Percentiles rank a stretch among this genome's conserved stretches.
These are phyloP conservation scores for Dioctria rufipes DNA, from an alignment of 2,888 invertebrate species.

Conservation along the genomic window DNA sequence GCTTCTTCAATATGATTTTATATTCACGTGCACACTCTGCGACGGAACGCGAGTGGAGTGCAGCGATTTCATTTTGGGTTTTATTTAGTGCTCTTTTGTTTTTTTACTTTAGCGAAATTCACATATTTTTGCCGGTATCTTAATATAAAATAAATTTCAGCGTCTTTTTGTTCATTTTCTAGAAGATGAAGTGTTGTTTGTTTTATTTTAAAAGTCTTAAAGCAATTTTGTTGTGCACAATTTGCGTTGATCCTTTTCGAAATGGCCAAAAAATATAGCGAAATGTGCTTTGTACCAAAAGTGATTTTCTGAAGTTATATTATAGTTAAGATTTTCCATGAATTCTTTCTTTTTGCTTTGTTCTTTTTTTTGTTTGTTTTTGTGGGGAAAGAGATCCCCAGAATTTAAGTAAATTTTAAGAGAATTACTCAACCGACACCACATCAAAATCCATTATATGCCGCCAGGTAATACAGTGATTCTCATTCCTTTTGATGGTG, in stretches of 20 bases:
- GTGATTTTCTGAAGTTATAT: conserved; percentile 7
- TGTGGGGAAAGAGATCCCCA: background rate
- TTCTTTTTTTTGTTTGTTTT: too few relatives aligned
- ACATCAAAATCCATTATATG: conserved; percentile 47
- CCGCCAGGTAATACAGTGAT: conserved; percentile 54
- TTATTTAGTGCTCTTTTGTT: background rate
- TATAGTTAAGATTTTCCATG: background rate
- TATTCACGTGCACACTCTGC: background rate
- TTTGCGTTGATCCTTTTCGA: background rate
- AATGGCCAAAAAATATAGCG: conserved; percentile 18
- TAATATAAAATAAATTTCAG: background rate
- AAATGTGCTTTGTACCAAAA: conserved; percentile 40
- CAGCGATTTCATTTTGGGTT: conserved; percentile 3
- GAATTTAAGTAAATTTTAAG: conserved; percentile 21
- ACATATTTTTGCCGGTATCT: background rate
- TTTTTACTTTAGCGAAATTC: conserved; percentile 13
- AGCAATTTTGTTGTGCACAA: conserved; percentile 39
- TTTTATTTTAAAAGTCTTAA: background rate
- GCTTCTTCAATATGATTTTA: background rate
- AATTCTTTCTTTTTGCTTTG: conserved; percentile 1
- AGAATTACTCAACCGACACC: conserved; percentile 43
- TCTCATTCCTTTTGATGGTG: conserved; percentile 61
- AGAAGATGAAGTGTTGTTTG: conserved; percentile 7
- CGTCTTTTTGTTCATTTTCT: conserved; percentile 8
- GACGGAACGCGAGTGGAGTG: conserved; percentile 35